Evolutionary conservation across 2,797 vertebrate species (phyloP).

Genomic region (Caiman crocodilus): DNA sequence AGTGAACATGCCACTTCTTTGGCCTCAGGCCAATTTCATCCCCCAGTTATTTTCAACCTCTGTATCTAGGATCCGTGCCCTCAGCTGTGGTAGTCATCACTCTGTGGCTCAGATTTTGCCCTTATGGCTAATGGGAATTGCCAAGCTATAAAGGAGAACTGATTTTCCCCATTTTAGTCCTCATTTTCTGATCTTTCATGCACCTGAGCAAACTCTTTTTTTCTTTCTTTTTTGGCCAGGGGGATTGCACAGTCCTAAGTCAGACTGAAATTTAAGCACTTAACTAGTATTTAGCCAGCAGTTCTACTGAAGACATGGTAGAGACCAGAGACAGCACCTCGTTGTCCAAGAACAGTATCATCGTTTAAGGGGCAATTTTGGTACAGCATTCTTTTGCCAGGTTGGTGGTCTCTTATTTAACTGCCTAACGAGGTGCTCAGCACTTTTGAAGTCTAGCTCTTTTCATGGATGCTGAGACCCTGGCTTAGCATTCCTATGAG

Average conservation of each 20-base stretch:
- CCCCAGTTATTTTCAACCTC: background rate
- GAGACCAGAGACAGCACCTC: background rate
- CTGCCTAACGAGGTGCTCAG: slow-evolving; percentile 45
- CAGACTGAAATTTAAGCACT: background rate
- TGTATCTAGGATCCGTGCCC: background rate
- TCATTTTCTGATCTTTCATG: background rate
- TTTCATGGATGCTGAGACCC: slow-evolving; percentile 13
- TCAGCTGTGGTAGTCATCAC: background rate
- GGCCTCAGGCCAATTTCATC: too few relatives aligned
- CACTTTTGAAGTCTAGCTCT: slow-evolving; percentile 51
- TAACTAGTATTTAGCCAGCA: background rate
- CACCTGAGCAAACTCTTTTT: background rate
- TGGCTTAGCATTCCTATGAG: slow-evolving; percentile 24
- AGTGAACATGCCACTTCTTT: too few relatives aligned
- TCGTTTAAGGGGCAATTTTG: slow-evolving; percentile 42
- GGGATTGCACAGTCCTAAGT: background rate
- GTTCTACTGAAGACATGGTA: background rate
- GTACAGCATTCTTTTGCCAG: slow-evolving; percentile 31
- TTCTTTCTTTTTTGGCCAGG: background rate
- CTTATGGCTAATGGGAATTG: background rate
- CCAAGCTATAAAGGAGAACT: background rate
- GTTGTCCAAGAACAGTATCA: slow-evolving; percentile 49
- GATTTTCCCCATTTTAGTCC: background rate
- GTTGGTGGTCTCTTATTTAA: slow-evolving; percentile 63
- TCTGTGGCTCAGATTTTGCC: background rate